Evolutionary conservation across 2,888 invertebrate genomes (phyloP), one percentile per base, ranked within the genome.

Genomic region (Chironomus riparius): DNA sequence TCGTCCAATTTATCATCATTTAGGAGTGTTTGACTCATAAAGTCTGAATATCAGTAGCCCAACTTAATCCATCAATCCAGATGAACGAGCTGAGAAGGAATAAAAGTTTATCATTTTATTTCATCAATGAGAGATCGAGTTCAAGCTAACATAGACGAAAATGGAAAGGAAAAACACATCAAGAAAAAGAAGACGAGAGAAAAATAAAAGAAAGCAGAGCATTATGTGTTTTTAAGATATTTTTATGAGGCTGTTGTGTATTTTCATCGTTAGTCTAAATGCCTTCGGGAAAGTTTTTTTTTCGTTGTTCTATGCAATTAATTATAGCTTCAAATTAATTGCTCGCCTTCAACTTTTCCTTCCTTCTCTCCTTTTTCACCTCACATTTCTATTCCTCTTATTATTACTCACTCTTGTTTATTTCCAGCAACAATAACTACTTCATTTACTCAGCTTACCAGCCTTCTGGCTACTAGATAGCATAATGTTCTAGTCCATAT

Each of bases 281-380:
- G 56, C 56, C 56, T 56, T 3, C 56, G 56, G 56, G 56, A n/a
- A 15, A 7, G n/a, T 15, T 56, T 56, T n/a, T 50, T 6, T 4
- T 13, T 22, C 65, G 21, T 70, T 70, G 70, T 70, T 70, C 70
- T 22, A 15, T 61, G 24, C 72, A 72, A 72, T 72, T 72, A 72
- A 72, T 72, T 72, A 62, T 61, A 28, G 22, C 21, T 62, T 61
- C 61, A 62, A 62, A 61, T 72, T 72, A 72, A 72, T 72, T 72
- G 72, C 47, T 72, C 72, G 71, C 71, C 71, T 56, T 50, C 71
- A 24, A 50, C 22, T 71, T 28, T n/a, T 28, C 10, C 12, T 47
- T 70, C 18, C n/a, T 70, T 28, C 24, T 22, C 47, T 47, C 13
- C 47, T 47, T 18, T 48, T 21, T 48, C 21, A 28, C 21, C 22